Evolutionary conservation across 2,113 vertebrate species (phyloP).

Genomic region (Petroica traversi): DNA sequence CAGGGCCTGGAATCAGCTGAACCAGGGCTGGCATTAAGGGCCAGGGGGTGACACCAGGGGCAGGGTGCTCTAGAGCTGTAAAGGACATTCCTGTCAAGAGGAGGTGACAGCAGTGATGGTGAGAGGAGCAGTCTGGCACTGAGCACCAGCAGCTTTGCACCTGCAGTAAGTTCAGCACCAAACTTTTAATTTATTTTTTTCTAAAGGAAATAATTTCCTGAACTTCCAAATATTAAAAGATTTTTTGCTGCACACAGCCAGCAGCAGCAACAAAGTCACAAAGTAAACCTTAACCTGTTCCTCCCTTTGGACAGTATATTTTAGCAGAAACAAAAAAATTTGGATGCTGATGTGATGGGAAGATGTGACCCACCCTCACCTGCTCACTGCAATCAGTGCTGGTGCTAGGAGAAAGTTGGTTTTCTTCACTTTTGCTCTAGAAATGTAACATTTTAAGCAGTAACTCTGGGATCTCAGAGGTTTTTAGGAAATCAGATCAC

Average conservation of each 20-base stretch:
- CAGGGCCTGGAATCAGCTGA: background rate
- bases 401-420: background rate
- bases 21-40: background rate
- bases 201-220: background rate
- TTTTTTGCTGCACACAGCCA: background rate
- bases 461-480: background rate
- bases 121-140: background rate
- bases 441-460: background rate
- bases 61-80: accelerated
- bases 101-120: background rate
- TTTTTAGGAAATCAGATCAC: background rate
- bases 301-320: background rate
- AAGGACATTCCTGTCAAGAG: background rate
- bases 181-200: background rate
- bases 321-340: background rate
- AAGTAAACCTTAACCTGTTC: background rate
- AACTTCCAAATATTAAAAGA: background rate
- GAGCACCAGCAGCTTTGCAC: background rate
- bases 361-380: background rate
- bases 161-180: accelerated
- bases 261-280: background rate
- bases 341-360: background rate
- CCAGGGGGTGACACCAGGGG: background rate
- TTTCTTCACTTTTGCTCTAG: background rate
- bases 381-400: accelerated